Evolutionary conservation across 2,797 vertebrate genomes (phyloP), one percentile per base, ranked within the genome.

Genomic region (Hydrophis major): DNA sequence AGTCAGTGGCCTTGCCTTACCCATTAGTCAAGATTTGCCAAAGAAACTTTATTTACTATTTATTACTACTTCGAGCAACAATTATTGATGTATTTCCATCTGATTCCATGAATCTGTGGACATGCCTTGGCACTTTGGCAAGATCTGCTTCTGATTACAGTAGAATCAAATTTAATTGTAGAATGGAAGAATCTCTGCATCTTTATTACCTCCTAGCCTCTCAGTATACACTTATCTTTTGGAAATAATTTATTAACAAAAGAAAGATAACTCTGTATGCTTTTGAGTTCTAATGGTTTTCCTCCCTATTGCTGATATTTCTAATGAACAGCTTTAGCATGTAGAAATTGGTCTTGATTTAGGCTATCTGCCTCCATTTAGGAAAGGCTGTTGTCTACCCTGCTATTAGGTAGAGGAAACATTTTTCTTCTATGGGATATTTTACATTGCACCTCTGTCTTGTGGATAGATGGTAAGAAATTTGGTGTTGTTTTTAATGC

Each of bases 301-400:
- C 92, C 37, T 12, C 8, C 20, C 74, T 83, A 11, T 83, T 83
- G 20, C 37, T 4, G 6, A 22, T 22, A 27, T 69, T 5, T 0
- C 87, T 69, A 69, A 86, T 0, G 0, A 93, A 63, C 0, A 0
- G 5, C 42, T 87, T 91, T 50, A 42, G 42, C 4, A 25, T 8
- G 2, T 89, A 94, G 66, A 91, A 42, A 63, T 27, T 1, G 0
- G 87, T 74, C 0, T 0, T 32, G 47, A 47, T 16, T 47, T 0
- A 0, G 0, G 0, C 20, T 92, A 37, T 32, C 42, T 42, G 6
- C 69, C 55, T 92, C 20, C 10, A 42, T 53, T 78, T 60, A 59
- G 63, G 25, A 60, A 92, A 50, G 92, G 1, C 53, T 90, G 18
- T 87, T 83, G 87, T 91, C 22, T 61, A 53, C 74, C 86, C 90